Evolutionary conservation across 1,140 invertebrate genomes (phyloP).

Genomic region (Caenorhabditis inopinata): DNA sequence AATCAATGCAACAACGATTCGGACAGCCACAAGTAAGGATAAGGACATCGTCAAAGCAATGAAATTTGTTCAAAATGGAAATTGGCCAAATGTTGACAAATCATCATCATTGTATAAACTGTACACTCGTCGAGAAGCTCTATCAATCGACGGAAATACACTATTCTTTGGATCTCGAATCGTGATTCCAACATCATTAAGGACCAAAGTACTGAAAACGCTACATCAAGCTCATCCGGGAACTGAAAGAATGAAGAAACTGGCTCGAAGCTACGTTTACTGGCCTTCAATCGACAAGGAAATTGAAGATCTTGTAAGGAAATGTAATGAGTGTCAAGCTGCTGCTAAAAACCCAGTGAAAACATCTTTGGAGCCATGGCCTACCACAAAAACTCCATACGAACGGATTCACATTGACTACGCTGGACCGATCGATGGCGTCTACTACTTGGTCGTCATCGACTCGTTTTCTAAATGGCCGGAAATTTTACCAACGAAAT

Average conservation of each 20-base stretch:
- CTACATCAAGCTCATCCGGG: conserved; percentile 62
- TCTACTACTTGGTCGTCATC: too few relatives aligned
- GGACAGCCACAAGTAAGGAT: background rate
- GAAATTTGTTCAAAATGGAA: background rate
- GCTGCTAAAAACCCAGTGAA: conserved; percentile 31
- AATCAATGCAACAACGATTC: background rate
- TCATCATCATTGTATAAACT: background rate
- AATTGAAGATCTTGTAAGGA: too few relatives aligned
- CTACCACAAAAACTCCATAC: conserved; percentile 56
- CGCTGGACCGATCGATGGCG: conserved; percentile 66
- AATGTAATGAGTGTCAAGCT: conserved; percentile 67
- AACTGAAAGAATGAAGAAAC: too few relatives aligned
- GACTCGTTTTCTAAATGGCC: too few relatives aligned
- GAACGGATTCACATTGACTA: conserved; percentile 67
- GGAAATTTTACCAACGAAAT: too few relatives aligned
- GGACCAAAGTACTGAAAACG: conserved; percentile 49
- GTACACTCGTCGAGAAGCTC: background rate
- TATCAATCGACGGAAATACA: conserved; percentile 43
- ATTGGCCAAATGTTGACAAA: background rate
- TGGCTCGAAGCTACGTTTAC: too few relatives aligned
- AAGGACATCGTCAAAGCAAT: background rate
- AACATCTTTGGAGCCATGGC: conserved; percentile 48
- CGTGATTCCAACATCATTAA: conserved; percentile 54
- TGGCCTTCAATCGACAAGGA: conserved; percentile 69
- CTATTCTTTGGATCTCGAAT: conserved; percentile 42